Base-by-base conservation (phyloP, 1,140 invertebrate genomes). In the Lethrus apterus region DNA sequence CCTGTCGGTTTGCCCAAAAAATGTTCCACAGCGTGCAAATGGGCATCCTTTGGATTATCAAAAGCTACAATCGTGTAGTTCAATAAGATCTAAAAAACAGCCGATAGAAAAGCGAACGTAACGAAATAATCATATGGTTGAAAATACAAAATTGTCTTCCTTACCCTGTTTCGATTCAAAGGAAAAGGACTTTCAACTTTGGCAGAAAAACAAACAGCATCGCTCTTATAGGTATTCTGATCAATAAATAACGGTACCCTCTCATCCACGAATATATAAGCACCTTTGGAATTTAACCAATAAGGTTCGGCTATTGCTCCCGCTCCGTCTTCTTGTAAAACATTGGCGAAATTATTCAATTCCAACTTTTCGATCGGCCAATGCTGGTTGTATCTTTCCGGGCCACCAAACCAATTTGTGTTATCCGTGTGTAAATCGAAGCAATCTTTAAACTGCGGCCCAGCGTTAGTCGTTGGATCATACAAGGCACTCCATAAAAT, bases 231-330 rank as follows among this genome's bases (percentile, higher is more conserved):
- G 46, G 73, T 72, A 54, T 86, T 85, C 54, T 86, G 82, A 55
- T 83, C 79, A 2, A 87, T 67, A 55, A 86, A 87, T 0, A 89
- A 59, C 0, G 84, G 84, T 2, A 73, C 74, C 21, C 68, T 71
- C 21, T 76, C 70, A 33, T 79, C 71, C 3, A 84, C 75, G 52
- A 69, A 76, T 15, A 85, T 70, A 50, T 77, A 79, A 30, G 75
- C 62, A 2, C 86, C 86, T 36, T 72, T 66, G 9, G 83, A 82
- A 40, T 75, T 82, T 1, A 89, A 59, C 84, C 85, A 90, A 56
- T 87, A 86, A 2, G 81, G 78, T 56, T 89, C 86, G 0, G 78
- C 66, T 1, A 89, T 64, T 3, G 75, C 83, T 57, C 75, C 76
- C n/a, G n/a, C n/a, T 34, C 72, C 66, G 3, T 67, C 66, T 56